Percentiles rank a stretch among this genome's conserved stretches.
phyloP scores from a whole-genome alignment of 2,113 vertebrate genomes.

The Thinocorus orbignyianus region DNA sequence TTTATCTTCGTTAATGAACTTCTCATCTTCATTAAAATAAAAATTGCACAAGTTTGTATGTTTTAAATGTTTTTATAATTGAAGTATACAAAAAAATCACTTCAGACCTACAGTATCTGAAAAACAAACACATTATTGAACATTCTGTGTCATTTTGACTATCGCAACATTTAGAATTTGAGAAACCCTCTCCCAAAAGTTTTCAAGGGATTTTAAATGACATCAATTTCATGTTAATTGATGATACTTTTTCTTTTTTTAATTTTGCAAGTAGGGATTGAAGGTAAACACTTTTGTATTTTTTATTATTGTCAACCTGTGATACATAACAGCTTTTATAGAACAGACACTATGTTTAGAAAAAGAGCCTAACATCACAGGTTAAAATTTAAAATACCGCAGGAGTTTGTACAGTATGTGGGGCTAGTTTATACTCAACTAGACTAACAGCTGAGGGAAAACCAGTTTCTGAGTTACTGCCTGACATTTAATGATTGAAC shows the following conservation, averaged over 20 bases:
- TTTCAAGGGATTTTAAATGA: background rate
- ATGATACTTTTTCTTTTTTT: background rate
- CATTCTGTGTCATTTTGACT: conserved; percentile 69
- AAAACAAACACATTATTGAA: conserved; percentile 76
- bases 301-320: background rate
- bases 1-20: conserved; percentile 99
- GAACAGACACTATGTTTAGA: background rate
- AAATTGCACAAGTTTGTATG: conserved; percentile 95
- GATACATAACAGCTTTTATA: background rate
- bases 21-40: conserved; percentile 99
- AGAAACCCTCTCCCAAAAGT: conserved; percentile 34
- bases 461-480: background rate
- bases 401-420: background rate
- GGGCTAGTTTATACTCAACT: background rate
- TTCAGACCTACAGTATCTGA: conserved; percentile 74
- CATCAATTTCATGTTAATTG: background rate
- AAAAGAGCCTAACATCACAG: background rate
- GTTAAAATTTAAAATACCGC: background rate
- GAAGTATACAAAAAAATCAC: conserved; percentile 78
- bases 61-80: conserved; percentile 88
- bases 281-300: background rate
- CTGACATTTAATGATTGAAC: background rate
- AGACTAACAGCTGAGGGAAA: background rate
- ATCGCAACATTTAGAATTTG: conserved; percentile 41
- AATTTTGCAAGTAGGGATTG: background rate